A percentile compares a stretch with the other conserved stretches of the same genome.
Conservation (phyloP, 1,140 invertebrate genomes). For the Triops longicaudatus region DNA sequence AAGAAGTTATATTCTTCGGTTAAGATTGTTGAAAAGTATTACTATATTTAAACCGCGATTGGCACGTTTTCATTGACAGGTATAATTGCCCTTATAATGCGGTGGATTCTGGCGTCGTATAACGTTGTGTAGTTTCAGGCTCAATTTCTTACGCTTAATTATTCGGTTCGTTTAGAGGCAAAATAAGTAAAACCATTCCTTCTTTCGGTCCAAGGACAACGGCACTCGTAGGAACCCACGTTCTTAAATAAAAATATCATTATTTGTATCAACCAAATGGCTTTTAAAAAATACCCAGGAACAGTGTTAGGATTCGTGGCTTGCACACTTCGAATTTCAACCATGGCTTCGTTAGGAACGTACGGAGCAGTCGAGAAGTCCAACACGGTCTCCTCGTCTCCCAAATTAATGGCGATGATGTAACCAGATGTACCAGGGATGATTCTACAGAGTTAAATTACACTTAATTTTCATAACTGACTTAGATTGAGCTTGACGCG, state of each 20-base stretch:
- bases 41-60: too few species aligned
- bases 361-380: constrained; percentile 5
- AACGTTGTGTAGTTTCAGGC: too few species aligned
- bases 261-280: too few species aligned
- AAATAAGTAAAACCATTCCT: constrained; percentile 30
- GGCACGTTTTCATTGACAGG: too few species aligned
- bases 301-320: constrained; percentile 2
- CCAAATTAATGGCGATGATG: constrained; percentile 23
- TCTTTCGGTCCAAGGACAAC: constrained; percentile 32
- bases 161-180: background rate
- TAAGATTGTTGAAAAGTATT: too few species aligned
- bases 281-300: constrained; percentile 9
- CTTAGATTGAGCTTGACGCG: background rate
- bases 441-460: constrained; percentile 33
- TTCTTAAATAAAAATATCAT: constrained; percentile 19
- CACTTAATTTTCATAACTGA: background rate
- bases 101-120: too few species aligned
- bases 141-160: too few species aligned
- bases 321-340: constrained; percentile 20
- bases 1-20: too few species aligned
- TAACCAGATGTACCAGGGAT: constrained; percentile 12
- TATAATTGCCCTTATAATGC: too few species aligned
- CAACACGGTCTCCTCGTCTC: background rate
- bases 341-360: constrained; percentile 7
- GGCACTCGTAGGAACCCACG: constrained; percentile 30